Evolutionary conservation across 2,797 vertebrate genomes (phyloP).

Genomic region (Acrocephalus scirpaceus): DNA sequence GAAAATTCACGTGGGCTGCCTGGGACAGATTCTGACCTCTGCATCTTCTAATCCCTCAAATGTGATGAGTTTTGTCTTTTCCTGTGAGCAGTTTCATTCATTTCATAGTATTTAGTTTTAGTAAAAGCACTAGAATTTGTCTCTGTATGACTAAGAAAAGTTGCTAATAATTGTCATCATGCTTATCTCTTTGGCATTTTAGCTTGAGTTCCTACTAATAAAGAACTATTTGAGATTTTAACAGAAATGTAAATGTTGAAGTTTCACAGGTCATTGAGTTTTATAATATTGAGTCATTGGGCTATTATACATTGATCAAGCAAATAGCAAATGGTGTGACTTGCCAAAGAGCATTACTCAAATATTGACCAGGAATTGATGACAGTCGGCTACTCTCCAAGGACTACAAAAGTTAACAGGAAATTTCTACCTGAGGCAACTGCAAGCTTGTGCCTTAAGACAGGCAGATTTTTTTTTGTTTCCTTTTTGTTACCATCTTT

Average conservation of each 20-base stretch:
- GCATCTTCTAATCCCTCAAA: background rate
- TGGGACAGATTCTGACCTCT: background rate
- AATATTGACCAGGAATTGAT: conserved; percentile 68
- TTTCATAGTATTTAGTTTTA: background rate
- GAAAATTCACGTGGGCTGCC: background rate
- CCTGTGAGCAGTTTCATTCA: background rate
- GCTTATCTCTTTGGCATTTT: conserved; percentile 71
- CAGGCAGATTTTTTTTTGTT: background rate
- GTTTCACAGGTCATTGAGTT: conserved; percentile 75
- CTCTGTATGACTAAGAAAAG: conserved; percentile 42
- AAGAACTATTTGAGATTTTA: conserved; percentile 71
- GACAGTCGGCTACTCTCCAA: conserved; percentile 35
- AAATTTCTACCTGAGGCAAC: conserved; percentile 36
- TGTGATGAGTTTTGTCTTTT: background rate
- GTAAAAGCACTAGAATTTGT: background rate
- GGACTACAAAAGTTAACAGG: conserved; percentile 34
- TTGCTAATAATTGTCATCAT: conserved; percentile 52
- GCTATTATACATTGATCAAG: conserved; percentile 65
- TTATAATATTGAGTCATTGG: conserved; percentile 70
- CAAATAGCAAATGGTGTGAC: conserved; percentile 65
- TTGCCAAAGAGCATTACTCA: conserved; percentile 63
- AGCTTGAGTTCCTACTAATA: conserved; percentile 63
- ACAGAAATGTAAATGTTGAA: conserved; percentile 69
- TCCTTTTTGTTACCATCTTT: background rate
- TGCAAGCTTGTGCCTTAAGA: background rate